Conservation (phyloP, 2,797 vertebrate genomes). For the Coluber constrictor region DNA sequence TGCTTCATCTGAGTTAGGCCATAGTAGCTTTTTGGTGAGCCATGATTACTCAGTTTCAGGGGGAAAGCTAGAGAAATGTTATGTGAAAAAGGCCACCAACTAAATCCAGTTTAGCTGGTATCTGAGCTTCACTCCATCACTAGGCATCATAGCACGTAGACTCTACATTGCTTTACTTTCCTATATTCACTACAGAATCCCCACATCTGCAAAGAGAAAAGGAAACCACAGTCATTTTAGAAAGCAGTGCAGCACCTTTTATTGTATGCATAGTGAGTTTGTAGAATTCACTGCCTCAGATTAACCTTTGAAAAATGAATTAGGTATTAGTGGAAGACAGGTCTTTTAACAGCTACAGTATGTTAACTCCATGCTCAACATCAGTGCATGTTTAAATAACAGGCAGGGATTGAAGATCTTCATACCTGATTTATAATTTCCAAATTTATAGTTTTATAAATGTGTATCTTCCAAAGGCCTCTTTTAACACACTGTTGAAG, state of each 20-base stretch:
- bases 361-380: neutral
- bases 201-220: neutral
- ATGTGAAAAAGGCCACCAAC: neutral
- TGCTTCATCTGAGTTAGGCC: neutral
- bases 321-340: neutral
- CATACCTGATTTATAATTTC: neutral
- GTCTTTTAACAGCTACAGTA: neutral
- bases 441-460: neutral
- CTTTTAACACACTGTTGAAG: neutral
- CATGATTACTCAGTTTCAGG: neutral
- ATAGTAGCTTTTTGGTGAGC: neutral
- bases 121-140: neutral
- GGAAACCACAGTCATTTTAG: neutral
- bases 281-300: neutral
- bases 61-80: neutral
- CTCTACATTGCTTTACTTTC: neutral
- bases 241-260: neutral
- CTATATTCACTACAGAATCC: neutral
- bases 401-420: neutral
- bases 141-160: neutral
- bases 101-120: neutral
- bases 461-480: neutral
- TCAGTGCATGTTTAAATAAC: neutral
- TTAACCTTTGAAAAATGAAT: neutral
- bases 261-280: neutral